phyloP scores from a whole-genome alignment of 2,113 vertebrate species.

The Melanerpes aurifrons region DNA sequence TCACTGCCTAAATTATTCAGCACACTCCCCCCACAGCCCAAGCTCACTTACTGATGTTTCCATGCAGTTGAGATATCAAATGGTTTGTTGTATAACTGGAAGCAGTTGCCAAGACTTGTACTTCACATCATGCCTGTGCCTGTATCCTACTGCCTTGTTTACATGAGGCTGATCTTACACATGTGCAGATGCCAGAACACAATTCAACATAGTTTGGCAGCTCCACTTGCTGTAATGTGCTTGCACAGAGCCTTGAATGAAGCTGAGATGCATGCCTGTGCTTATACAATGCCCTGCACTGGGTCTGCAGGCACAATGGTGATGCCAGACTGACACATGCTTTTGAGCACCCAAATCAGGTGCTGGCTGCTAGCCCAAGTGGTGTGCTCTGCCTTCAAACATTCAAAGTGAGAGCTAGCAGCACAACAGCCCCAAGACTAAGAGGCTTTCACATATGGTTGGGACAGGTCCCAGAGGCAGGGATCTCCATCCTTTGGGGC shows the following conservation, averaged over 20 bases:
- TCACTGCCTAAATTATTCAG: not conserved
- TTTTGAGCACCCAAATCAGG: fast-evolving
- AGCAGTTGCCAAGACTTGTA: not conserved
- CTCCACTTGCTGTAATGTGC: not conserved
- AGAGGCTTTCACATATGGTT: not conserved
- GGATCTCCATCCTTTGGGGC: not conserved
- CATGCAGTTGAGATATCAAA: not conserved
- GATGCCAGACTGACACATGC: not conserved
- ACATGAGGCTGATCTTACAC: fast-evolving
- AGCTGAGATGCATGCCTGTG: fast-evolving
- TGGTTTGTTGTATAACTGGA: not conserved
- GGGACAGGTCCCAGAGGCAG: not conserved
- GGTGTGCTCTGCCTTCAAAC: not conserved
- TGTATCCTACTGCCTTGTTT: not conserved
- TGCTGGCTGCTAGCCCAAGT: not conserved
- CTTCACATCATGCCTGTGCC: fast-evolving
- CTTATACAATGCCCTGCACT: fast-evolving
- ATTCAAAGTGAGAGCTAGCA: not conserved
- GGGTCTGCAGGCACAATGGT: not conserved
- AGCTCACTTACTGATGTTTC: not conserved
- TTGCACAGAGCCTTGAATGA: not conserved
- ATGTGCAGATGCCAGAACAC: not conserved
- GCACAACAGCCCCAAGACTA: not conserved
- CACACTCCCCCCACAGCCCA: fast-evolving
- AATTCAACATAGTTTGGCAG: not conserved